Base-by-base conservation (phyloP, 2,113 vertebrate species). In the Indicator maculatus region DNA sequence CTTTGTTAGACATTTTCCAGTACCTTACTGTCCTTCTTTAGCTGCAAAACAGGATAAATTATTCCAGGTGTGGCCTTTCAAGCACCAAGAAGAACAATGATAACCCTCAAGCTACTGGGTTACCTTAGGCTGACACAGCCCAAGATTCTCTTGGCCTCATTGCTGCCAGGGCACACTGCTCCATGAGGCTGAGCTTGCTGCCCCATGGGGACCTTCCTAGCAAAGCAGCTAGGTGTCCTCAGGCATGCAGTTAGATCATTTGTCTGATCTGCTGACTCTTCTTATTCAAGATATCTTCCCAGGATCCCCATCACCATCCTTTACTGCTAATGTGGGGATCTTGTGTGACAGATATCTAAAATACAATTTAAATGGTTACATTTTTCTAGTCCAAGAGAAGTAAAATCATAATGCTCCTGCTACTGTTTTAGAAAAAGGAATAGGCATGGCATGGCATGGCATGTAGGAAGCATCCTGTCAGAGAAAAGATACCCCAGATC, bases 141-240 rank as follows among this genome's bases (percentile, higher is more conserved):
- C 24, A 45, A 36, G 24, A 28, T 17, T 45, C 31, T 83, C 7
- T 31, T 61, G 44, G 26, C 41, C 26, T 55, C 0, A 0, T 50
- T 80, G 27, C 13, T 79, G 33, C 33, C 28, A 39, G 27, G 55
- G 18, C 38, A 52, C 16, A 12, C 31, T 65, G 45, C 23, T 89
- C 3, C 0, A 18, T 76, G 2, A 21, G 24, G 13, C 31, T 65
- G 18, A 72, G 31, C 27, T 72, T 69, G 59, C 10, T 69, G 38
- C 83, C 38, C 28, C 55, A 41, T 1, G 1, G 38, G 13, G 7
- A 50, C 59, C 20, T 65, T 76, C 60, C 31, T 77, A 65, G 24
- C 12, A 73, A 69, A 18, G 15, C 31, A 26, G 23, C 28, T 60
- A 47, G 28, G 9, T 58, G 20, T 66, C 16, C 9, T 9, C 26